Evolutionary conservation across 1,140 invertebrate genomes (phyloP).

Genomic region (Drosophila navojoa): DNA sequence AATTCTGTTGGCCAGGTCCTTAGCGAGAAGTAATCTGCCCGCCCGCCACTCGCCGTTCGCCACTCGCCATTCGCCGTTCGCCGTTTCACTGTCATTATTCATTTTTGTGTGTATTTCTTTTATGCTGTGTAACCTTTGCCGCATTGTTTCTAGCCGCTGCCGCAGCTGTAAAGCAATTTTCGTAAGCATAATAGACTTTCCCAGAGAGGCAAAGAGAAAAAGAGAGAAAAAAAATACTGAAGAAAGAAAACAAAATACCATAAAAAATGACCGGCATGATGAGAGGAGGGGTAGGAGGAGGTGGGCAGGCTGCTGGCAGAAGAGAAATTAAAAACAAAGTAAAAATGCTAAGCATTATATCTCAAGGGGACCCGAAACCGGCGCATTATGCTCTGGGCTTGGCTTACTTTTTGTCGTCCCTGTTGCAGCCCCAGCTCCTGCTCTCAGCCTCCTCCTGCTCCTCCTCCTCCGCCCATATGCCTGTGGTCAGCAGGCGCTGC

Average conservation of each 20-base stretch:
- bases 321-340: constrained; percentile 12
- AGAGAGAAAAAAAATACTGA: constrained; percentile 25
- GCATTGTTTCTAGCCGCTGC: constrained; percentile 66
- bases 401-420: constrained; percentile 20
- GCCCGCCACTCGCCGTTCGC: background rate
- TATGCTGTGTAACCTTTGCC: constrained; percentile 77
- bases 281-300: background rate
- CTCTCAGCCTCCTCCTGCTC: background rate
- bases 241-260: constrained; percentile 61
- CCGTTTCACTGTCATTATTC: constrained; percentile 70
- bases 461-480: background rate
- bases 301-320: background rate
- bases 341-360: constrained; percentile 70
- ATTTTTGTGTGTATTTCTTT: constrained; percentile 74
- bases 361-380: constrained; percentile 63
- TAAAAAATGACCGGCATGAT: constrained; percentile 50
- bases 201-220: constrained; percentile 39
- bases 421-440: too few species aligned
- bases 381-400: constrained; percentile 51
- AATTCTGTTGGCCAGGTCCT: constrained; percentile 37
- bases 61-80: background rate
- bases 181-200: constrained; percentile 77
- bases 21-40: constrained; percentile 44
- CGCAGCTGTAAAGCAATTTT: constrained; percentile 78
- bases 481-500: constrained; percentile 48